Evolutionary conservation across 2,113 vertebrate genomes (phyloP).

Genomic region (Gymnocephalus cernua): DNA sequence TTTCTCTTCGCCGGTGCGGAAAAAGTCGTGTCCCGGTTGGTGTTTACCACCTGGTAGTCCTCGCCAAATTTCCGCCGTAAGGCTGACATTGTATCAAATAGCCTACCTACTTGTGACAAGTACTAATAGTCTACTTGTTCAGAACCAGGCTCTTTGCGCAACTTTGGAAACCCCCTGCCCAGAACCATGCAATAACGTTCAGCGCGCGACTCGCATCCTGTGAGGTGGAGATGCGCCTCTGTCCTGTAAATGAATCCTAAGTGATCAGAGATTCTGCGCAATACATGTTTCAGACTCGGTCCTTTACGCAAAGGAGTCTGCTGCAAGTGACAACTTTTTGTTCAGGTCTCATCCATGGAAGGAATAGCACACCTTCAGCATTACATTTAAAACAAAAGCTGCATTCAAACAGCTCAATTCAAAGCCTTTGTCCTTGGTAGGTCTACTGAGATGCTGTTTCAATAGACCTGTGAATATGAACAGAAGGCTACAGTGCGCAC

Average conservation of each 20-base stretch:
- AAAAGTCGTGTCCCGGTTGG: slow-evolving; percentile 69
- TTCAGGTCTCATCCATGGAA: slow-evolving; percentile 23
- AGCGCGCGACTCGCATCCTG: slow-evolving; percentile 49
- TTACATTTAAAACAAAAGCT: background rate
- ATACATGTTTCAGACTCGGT: slow-evolving; percentile 38
- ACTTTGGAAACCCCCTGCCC: slow-evolving; percentile 49
- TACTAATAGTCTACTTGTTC: slow-evolving; percentile 7
- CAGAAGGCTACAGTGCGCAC: slow-evolving; percentile 31
- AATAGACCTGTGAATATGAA: background rate
- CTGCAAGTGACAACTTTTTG: slow-evolving; percentile 56
- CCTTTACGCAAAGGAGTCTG: slow-evolving; percentile 51
- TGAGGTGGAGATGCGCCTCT: slow-evolving; percentile 52
- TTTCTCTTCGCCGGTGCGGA: slow-evolving; percentile 85
- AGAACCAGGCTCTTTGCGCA: slow-evolving; percentile 58
- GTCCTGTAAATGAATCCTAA: slow-evolving; percentile 43
- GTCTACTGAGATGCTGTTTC: slow-evolving; percentile 19
- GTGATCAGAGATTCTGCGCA: slow-evolving; percentile 71
- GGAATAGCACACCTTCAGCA: background rate
- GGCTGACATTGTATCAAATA: slow-evolving; percentile 81
- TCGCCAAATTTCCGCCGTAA: slow-evolving; percentile 88
- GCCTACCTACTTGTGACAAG: background rate
- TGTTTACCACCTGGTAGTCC: slow-evolving; percentile 89
- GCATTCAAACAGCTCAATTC: background rate
- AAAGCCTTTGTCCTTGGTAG: slow-evolving; percentile 24
- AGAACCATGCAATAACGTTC: slow-evolving; percentile 42